Percentiles rank a stretch among this genome's conserved stretches.
Evolutionary conservation across 2,888 invertebrate species (phyloP).

Genomic region (Galerucella nymphaeae): DNA sequence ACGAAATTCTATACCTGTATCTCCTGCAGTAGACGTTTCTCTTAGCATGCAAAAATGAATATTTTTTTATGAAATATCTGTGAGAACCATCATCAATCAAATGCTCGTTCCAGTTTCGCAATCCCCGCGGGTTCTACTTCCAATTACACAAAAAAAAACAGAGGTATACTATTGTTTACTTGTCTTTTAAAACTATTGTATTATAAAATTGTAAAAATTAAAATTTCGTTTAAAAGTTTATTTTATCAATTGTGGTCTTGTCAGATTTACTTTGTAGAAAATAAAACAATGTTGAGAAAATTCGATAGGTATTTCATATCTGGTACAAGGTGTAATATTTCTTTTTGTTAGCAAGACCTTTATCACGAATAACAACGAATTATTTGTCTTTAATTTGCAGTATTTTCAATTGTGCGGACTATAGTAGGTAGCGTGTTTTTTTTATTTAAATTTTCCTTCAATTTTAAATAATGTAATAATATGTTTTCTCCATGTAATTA

Average conservation of each 20-base stretch:
- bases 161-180: background rate
- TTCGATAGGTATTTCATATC: background rate
- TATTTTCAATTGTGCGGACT: no score
- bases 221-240: slow-evolving; percentile 13
- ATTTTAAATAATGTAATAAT: no score
- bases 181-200: background rate
- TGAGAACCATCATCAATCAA: slow-evolving; percentile 31
- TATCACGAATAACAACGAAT: background rate
- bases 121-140: slow-evolving; percentile 19
- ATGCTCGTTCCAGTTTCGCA: slow-evolving; percentile 26
- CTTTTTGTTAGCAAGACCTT: background rate
- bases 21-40: background rate
- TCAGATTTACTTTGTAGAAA: slow-evolving; percentile 2
- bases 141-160: background rate
- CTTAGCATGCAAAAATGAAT: slow-evolving; percentile 1
- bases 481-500: no score
- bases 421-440: no score
- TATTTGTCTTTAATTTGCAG: background rate
- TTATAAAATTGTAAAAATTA: slow-evolving; percentile 1
- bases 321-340: background rate
- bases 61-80: slow-evolving; percentile 28
- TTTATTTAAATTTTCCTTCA: no score
- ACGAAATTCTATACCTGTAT: slow-evolving; percentile 1
- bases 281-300: slow-evolving; percentile 3
- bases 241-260: slow-evolving; percentile 2